Evolutionary conservation across 2,113 vertebrate genomes (phyloP).

Genomic region (Miniopterus natalensis): DNA sequence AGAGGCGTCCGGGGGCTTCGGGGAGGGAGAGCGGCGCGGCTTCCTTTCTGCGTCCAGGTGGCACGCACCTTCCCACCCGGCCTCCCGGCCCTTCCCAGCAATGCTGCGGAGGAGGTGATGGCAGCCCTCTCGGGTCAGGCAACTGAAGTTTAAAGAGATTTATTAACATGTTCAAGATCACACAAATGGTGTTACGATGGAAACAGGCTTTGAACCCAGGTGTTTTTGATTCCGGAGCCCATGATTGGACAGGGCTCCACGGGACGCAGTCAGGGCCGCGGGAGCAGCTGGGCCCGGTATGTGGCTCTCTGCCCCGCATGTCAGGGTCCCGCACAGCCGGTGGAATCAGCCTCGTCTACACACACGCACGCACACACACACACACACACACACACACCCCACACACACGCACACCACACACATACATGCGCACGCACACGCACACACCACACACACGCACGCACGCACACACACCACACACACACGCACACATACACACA

Average conservation of each 20-base stretch:
- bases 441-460: no score
- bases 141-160: not conserved
- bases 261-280: not conserved
- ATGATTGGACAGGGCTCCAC: not conserved
- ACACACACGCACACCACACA: no score
- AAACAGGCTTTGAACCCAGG: not conserved
- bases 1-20: fast-evolving
- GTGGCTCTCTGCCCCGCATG: not conserved
- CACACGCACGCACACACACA: no score
- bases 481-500: no score
- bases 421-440: no score
- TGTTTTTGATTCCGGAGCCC: not conserved
- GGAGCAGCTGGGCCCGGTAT: fast-evolving
- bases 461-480: no score
- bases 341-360: not conserved
- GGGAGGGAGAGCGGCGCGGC: fast-evolving
- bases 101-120: not conserved
- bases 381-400: no score
- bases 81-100: not conserved
- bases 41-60: no score
- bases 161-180: not conserved
- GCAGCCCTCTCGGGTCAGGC: not conserved
- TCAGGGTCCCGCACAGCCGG: fast-evolving
- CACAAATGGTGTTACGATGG: not conserved
- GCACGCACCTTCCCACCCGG: fast-evolving